phyloP scores from a whole-genome alignment of 2,888 invertebrate species.

The Mesorhabditis spiculigera region DNA sequence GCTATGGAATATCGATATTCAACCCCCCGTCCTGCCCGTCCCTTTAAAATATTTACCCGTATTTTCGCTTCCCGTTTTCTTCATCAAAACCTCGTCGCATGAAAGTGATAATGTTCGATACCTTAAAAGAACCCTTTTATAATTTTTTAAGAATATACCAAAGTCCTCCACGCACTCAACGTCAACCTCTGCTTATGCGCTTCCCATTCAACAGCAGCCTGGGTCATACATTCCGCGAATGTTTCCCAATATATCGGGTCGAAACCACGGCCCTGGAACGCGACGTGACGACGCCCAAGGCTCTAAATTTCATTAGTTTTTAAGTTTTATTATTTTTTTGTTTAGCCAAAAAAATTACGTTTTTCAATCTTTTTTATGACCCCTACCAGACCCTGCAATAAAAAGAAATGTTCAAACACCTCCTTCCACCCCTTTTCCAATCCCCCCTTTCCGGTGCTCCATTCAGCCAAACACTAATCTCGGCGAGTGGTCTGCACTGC shows the following conservation, averaged over 20 bases:
- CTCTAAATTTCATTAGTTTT: conserved; percentile 19
- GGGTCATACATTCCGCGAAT: conserved; percentile 53
- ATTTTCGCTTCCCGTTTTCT: conserved; percentile 31
- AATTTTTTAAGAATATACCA: conserved; percentile 23
- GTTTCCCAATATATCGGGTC: conserved; percentile 60
- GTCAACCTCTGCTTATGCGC: conserved; percentile 46
- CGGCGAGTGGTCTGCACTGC: not conserved
- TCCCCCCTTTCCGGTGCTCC: no score
- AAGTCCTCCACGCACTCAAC: conserved; percentile 47
- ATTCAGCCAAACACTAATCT: conserved; percentile 8
- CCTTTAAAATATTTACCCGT: not conserved
- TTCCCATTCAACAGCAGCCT: conserved; percentile 54
- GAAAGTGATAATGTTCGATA: conserved; percentile 51
- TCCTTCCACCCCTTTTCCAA: no score
- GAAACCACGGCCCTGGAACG: conserved; percentile 50
- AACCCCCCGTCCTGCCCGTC: no score
- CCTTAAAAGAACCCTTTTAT: conserved; percentile 20
- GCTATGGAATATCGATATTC: no score
- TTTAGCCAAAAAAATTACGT: not conserved
- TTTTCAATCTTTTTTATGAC: no score
- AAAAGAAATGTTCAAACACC: no score
- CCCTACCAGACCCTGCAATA: no score
- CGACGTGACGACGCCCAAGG: conserved; percentile 51
- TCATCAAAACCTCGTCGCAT: conserved; percentile 55
- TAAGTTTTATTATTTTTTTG: not conserved